Base-by-base conservation (phyloP, 92 coral and sea anemone genomes). In the Palythoa caribaeorum region DNA sequence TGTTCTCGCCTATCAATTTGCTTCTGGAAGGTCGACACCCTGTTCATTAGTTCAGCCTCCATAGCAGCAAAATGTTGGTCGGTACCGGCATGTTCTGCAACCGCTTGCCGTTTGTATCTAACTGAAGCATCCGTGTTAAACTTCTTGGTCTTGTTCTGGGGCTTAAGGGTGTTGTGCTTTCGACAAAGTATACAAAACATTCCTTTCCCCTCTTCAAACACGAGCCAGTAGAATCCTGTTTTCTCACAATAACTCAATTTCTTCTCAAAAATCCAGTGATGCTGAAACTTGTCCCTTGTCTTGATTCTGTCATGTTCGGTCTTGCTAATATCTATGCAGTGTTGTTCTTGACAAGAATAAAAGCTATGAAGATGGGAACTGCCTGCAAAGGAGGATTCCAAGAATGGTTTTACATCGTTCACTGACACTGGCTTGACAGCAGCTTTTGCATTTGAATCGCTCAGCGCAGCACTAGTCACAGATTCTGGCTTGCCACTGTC, bases 171-270 rank as follows among this genome's bases (percentile, higher is more conserved):
- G 17, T 85, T 9, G 47, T 87, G 90, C 20, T 87, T 77, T 20
- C 84, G n/a, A 51, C 90, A 87, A 9, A 87, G 66, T 21, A 87
- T 19, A 73, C 79, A 88, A 54, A 78, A 88, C 89, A 86, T 86
- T 50, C 83, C 80, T 7, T 59, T 59, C 6, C 38, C 89, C 38
- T 71, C 88, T 6, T 71, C 88, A 73, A 36, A 73, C 15, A 71
- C 35, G 6, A 85, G 88, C 81, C 88, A 73, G 68, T 54, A 6
- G 40, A 50, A 78, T 1, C 87, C 87, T 16, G 87, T 88, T 19
- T 88, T 86, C 38, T 86, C 38, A 55, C 83, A 75, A 51, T 75
- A 86, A 13, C 28, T 60, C 54, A 86, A 1, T 15, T 59, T 16
- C 36, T 47, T 38, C 19, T 85, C 88, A 16, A 85, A 85, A 28